Percentiles rank a stretch among this genome's conserved stretches.
phyloP scores from a whole-genome alignment of 2,797 vertebrate species.

The Myotis findleyi region DNA sequence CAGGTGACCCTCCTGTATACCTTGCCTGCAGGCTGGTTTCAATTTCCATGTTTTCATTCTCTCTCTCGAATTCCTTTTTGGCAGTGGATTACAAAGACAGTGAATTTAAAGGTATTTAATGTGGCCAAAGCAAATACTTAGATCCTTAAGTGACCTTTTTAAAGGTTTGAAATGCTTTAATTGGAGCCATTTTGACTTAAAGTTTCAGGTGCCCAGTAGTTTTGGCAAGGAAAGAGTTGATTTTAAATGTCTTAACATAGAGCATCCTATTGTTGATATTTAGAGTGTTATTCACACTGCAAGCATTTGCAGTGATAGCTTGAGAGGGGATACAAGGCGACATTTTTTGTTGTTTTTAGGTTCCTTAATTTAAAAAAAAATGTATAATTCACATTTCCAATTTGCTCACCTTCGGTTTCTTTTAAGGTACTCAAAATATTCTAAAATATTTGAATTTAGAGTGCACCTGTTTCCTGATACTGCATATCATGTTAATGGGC shows the following conservation, averaged over 20 bases:
- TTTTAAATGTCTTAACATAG: conserved; percentile 46
- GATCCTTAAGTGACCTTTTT: conserved; percentile 30
- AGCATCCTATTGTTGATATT: conserved; percentile 44
- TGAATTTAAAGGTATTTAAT: conserved; percentile 54
- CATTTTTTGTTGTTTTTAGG: not conserved
- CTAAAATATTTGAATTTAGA: conserved; percentile 70
- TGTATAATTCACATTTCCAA: conserved; percentile 46
- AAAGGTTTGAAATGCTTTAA: conserved; percentile 50
- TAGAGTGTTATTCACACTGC: conserved; percentile 12
- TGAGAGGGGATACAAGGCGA: not conserved
- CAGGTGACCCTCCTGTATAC: conserved; percentile 47
- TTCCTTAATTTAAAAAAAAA: conserved; percentile 62
- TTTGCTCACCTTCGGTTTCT: conserved; percentile 48
- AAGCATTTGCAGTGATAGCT: conserved; percentile 24
- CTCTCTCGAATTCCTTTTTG: not conserved
- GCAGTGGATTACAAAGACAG: conserved; percentile 41
- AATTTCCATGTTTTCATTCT: conserved; percentile 59
- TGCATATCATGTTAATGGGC: conserved; percentile 6
- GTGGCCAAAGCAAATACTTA: conserved; percentile 20
- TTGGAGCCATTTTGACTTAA: conserved; percentile 41
- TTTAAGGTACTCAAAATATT: conserved; percentile 63
- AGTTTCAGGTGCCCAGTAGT: not conserved
- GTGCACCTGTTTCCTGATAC: conserved; percentile 73
- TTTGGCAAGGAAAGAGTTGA: conserved; percentile 37
- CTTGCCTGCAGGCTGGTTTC: conserved; percentile 55